Evolutionary conservation across 2,113 vertebrate species (phyloP).

Genomic region (Bolborhynchus lineola): DNA sequence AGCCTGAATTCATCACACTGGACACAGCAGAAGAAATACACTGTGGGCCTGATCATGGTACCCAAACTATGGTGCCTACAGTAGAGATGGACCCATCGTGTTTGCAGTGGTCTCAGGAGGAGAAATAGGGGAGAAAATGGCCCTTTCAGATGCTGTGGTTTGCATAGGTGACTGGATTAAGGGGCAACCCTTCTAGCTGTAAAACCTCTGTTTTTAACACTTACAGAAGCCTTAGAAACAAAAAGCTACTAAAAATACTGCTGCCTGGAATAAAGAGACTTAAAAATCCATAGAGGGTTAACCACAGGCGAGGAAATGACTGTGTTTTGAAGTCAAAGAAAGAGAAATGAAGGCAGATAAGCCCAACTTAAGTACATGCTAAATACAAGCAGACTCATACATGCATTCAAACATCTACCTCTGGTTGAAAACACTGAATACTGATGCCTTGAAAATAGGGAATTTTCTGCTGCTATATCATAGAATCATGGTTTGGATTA

Average conservation of each 20-base stretch:
- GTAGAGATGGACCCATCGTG: neutral
- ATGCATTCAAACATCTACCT: neutral
- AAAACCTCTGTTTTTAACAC: neutral
- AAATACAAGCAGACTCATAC: neutral
- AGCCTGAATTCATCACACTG: neutral
- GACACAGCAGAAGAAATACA: neutral
- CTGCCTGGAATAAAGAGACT: neutral
- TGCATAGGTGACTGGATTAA: neutral
- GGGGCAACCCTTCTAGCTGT: neutral
- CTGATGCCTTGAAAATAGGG: neutral
- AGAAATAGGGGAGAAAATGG: neutral
- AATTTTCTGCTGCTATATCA: neutral
- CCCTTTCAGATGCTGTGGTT: neutral
- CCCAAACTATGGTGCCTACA: neutral
- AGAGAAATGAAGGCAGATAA: neutral
- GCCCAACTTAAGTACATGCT: neutral
- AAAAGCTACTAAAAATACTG: neutral
- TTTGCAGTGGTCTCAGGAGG: neutral
- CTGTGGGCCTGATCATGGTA: fast-evolving
- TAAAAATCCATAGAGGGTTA: neutral
- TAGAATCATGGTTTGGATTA: neutral
- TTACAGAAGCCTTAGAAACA: neutral
- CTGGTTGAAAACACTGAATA: neutral
- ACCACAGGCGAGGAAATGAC: neutral
- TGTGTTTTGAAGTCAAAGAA: neutral